A percentile compares a stretch with the other conserved stretches of the same genome.
Conservation (phyloP, 2,888 invertebrate genomes). For the Chloromyia formosa region DNA sequence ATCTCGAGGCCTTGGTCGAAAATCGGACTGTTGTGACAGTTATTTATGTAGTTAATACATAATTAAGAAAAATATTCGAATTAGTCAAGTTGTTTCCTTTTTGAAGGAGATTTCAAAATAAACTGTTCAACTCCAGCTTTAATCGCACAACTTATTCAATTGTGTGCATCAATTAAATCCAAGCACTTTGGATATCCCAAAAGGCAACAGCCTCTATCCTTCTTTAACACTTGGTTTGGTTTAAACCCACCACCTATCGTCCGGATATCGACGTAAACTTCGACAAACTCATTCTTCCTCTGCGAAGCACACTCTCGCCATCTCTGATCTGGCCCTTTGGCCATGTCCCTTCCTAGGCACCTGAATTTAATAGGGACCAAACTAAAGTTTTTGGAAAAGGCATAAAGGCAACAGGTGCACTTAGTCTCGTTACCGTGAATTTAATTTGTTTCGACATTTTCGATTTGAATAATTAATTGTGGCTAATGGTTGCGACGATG, state of each 20-base stretch:
- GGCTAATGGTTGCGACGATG: constrained; percentile 6
- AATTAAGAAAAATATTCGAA: too few species aligned
- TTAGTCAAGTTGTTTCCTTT: too few species aligned
- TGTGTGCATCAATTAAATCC: neutral
- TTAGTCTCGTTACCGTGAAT: constrained; percentile 7
- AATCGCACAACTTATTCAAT: too few species aligned
- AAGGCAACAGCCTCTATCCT: neutral
- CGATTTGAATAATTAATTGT: constrained; percentile 14
- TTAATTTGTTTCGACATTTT: constrained; percentile 16
- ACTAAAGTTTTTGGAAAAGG: neutral
- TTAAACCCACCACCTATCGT: neutral
- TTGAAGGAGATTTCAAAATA: too few species aligned
- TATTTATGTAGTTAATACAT: too few species aligned
- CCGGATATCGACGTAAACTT: neutral
- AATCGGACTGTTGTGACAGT: too few species aligned
- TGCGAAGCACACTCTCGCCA: neutral
- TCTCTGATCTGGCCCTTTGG: neutral
- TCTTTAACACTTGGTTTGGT: neutral
- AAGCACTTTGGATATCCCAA: neutral
- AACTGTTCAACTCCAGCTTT: too few species aligned
- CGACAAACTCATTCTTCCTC: neutral
- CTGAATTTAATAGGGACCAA: neutral
- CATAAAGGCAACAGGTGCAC: constrained; percentile 20
- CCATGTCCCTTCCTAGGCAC: neutral
- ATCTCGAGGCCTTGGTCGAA: too few species aligned